phyloP scores from a whole-genome alignment of 2,888 invertebrate species.

The Pristionchus arcanus region DNA sequence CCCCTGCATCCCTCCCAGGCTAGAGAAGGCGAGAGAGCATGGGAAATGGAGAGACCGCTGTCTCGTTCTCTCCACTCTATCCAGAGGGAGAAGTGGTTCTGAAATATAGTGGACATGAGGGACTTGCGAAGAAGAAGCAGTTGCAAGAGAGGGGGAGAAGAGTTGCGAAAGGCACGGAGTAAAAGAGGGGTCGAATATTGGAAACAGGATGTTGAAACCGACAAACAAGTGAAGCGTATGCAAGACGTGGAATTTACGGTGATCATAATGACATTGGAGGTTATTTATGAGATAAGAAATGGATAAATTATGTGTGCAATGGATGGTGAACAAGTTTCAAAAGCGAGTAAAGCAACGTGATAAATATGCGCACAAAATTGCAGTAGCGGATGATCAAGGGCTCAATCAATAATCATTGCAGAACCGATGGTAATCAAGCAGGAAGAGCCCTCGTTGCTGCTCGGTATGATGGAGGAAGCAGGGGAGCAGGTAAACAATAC shows the following conservation, averaged over 20 bases:
- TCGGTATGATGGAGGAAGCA: neutral
- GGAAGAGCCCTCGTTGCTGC: neutral
- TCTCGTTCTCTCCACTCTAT: neutral
- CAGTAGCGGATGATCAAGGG: neutral
- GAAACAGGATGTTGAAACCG: neutral
- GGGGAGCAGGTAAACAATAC: neutral
- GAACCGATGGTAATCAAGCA: constrained; percentile 14
- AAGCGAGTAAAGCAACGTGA: no score
- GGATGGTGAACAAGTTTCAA: no score
- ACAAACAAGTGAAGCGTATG: no score
- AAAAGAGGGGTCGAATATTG: neutral
- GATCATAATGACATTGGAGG: no score
- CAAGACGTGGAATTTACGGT: no score
- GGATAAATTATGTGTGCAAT: no score
- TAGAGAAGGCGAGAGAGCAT: neutral
- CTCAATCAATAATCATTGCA: constrained; percentile 19
- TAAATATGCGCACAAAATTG: no score
- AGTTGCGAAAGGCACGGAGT: neutral
- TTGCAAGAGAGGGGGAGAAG: neutral
- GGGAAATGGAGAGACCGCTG: neutral
- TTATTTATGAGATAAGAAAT: no score
- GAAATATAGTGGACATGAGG: constrained; percentile 47
- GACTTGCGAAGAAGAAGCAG: neutral
- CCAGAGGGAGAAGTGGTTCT: constrained; percentile 24
- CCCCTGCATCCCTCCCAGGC: neutral